Percentiles rank a stretch among this genome's conserved stretches.
These are phyloP conservation scores for Papilio demoleus DNA, from an alignment of 2,888 invertebrate genomes.

Conservation along the genomic window DNA sequence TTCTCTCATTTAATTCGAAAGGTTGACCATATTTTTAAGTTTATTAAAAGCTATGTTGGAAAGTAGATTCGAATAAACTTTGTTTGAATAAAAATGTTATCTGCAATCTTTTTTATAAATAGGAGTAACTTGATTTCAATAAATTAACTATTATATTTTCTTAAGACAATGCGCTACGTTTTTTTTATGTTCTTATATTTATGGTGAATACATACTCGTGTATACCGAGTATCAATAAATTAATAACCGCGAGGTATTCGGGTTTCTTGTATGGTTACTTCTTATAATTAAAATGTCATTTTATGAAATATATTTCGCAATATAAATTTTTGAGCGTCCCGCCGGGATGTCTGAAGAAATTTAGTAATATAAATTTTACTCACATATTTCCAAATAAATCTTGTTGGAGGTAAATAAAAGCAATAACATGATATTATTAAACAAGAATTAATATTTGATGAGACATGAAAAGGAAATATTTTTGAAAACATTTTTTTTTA, in stretches of 20 bases:
- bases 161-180: not conserved
- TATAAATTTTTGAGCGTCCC: conserved; percentile 21
- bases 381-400: conserved; percentile 10
- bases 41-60: conserved; percentile 6
- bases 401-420: not conserved
- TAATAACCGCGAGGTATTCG: conserved; percentile 10
- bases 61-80: conserved; percentile 1
- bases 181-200: not conserved
- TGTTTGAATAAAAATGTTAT: not conserved
- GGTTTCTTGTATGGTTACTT: conserved; percentile 1
- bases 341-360: conserved; percentile 17
- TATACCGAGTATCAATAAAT: not conserved
- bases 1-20: conserved; percentile 9
- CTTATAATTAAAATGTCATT: conserved; percentile 21
- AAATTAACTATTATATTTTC: not conserved
- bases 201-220: not conserved
- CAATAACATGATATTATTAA: not conserved
- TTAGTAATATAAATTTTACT: conserved; percentile 20
- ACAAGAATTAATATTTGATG: not conserved
- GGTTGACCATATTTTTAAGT: not conserved
- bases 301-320: conserved; percentile 20
- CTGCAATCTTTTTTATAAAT: not conserved
- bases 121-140: not conserved
- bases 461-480: no score
- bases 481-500: no score